A percentile compares a stretch with the other conserved stretches of the same genome.
Evolutionary conservation across 2,113 vertebrate species (phyloP).

Genomic region (Macquaria ambigua): DNA sequence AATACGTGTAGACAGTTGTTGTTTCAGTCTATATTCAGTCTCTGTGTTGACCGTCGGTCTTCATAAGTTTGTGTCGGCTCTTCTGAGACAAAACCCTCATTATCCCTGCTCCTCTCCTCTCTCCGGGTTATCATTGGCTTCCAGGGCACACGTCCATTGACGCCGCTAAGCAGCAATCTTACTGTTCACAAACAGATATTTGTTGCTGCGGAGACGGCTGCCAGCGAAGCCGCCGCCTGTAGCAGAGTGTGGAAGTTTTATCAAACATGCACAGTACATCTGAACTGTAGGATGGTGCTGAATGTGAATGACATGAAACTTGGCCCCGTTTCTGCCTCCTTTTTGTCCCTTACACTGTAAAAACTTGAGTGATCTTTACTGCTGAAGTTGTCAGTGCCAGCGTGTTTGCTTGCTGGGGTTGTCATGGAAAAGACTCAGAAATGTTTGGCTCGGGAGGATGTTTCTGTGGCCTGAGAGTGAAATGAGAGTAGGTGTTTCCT

Average conservation of each 20-base stretch:
- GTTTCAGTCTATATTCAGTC: not conserved
- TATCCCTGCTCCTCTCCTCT: slow-evolving; percentile 61
- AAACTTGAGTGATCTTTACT: slow-evolving; percentile 74
- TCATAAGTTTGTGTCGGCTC: slow-evolving; percentile 64
- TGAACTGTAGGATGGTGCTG: slow-evolving; percentile 55
- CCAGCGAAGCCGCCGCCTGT: slow-evolving; percentile 46
- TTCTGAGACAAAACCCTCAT: slow-evolving; percentile 72
- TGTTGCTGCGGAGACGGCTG: slow-evolving; percentile 71
- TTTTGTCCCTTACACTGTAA: slow-evolving; percentile 68
- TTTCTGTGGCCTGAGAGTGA: slow-evolving; percentile 71
- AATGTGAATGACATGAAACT: slow-evolving; percentile 62
- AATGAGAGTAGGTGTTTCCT: slow-evolving; percentile 83
- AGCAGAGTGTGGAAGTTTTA: slow-evolving; percentile 69
- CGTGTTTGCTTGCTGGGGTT: slow-evolving; percentile 66
- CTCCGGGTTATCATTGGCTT: slow-evolving; percentile 75
- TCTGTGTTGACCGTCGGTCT: slow-evolving; percentile 63
- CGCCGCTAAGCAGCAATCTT: slow-evolving; percentile 65
- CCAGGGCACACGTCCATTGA: slow-evolving; percentile 79
- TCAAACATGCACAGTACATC: slow-evolving; percentile 59
- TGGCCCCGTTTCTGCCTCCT: slow-evolving; percentile 42
- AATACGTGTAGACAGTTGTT: not conserved
- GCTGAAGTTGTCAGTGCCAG: slow-evolving; percentile 61
- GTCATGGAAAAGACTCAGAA: slow-evolving; percentile 74
- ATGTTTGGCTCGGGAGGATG: slow-evolving; percentile 79
- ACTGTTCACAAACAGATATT: slow-evolving; percentile 76